phyloP scores from a whole-genome alignment of 2,113 vertebrate genomes.

The Heterotilapia buettikoferi region DNA sequence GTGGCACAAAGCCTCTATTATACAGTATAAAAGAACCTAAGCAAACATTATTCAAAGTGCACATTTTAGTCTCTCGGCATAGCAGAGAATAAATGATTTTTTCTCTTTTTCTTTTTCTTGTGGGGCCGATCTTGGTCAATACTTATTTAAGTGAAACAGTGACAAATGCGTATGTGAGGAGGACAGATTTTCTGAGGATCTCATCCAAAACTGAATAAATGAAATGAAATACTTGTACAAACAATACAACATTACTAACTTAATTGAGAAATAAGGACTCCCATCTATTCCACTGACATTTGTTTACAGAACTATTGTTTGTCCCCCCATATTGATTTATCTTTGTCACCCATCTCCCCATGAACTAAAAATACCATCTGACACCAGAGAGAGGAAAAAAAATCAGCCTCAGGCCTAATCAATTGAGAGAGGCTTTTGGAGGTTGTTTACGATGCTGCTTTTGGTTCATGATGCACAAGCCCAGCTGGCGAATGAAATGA shows the following conservation, averaged over 20 bases:
- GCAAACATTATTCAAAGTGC: background rate
- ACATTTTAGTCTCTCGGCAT: background rate
- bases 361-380: constrained; percentile 57
- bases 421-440: constrained; percentile 63
- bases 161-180: background rate
- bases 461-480: constrained; percentile 42
- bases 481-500: constrained; percentile 35
- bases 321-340: constrained; percentile 38
- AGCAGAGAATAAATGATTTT: background rate
- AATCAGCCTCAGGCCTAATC: constrained; percentile 66
- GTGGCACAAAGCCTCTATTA: constrained; percentile 2
- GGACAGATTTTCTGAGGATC: background rate
- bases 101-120: background rate
- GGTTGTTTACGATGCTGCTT: constrained; percentile 54
- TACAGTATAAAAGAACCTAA: background rate
- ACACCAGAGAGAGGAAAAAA: constrained; percentile 56
- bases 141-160: background rate
- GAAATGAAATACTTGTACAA: background rate
- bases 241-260: background rate
- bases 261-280: background rate
- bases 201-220: background rate
- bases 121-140: background rate
- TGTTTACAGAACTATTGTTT: constrained; percentile 8
- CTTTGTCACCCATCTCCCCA: constrained; percentile 41
- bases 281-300: background rate